phyloP scores from a whole-genome alignment of 2,797 vertebrate species.

The Emydoidea blandingii region DNA sequence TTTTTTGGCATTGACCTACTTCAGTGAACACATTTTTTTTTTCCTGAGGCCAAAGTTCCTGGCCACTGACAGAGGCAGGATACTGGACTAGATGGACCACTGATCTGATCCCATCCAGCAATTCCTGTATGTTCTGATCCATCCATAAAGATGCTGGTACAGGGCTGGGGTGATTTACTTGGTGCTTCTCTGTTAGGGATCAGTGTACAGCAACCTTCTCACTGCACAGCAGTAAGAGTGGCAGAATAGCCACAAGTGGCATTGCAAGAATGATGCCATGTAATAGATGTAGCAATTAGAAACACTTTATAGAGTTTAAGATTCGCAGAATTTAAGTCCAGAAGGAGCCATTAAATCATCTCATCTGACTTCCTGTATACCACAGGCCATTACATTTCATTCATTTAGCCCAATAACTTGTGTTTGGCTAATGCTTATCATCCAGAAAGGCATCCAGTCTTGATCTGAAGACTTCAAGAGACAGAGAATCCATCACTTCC shows the following conservation, averaged over 20 bases:
- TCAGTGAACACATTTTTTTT: background rate
- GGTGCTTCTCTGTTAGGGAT: too few species aligned
- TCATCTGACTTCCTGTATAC: background rate
- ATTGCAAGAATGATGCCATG: background rate
- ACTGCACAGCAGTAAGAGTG: too few species aligned
- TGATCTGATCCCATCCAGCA: background rate
- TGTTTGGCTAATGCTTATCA: fast-evolving
- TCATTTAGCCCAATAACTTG: background rate
- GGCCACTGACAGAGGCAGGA: background rate
- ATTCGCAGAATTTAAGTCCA: background rate
- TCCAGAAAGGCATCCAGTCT: background rate
- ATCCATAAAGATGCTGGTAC: too few species aligned
- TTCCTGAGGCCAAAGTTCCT: background rate
- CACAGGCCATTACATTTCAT: background rate
- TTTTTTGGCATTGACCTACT: background rate
- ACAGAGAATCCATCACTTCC: background rate
- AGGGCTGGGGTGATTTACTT: too few species aligned
- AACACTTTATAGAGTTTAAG: background rate
- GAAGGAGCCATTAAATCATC: background rate
- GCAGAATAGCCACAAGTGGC: too few species aligned
- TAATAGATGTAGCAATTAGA: too few species aligned
- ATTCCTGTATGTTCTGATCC: too few species aligned
- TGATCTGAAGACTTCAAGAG: background rate
- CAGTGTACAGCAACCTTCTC: too few species aligned
- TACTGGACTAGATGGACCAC: background rate